A percentile compares a stretch with the other conserved stretches of the same genome.
phyloP scores from a whole-genome alignment of 2,797 vertebrate species.

The Fistularia tabacaria region DNA sequence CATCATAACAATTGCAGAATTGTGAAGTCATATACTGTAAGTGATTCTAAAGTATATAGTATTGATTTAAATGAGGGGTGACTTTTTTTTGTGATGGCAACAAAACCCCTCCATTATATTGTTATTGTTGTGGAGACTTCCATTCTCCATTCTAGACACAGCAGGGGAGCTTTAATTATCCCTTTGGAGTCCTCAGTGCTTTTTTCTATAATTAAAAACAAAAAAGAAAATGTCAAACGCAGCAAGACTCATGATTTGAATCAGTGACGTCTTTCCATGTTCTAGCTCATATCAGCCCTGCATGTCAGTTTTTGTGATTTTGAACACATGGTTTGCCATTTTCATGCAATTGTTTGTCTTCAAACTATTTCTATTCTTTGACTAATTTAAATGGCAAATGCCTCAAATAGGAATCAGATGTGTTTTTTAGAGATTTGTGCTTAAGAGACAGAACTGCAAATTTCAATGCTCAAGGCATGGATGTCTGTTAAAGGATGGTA shows the following conservation, averaged over 20 bases:
- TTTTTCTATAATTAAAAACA: too few species aligned
- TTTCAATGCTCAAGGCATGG: neutral
- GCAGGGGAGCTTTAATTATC: constrained; percentile 22
- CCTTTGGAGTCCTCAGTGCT: constrained; percentile 8
- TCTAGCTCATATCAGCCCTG: too few species aligned
- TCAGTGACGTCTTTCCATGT: constrained; percentile 6
- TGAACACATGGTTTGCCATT: too few species aligned
- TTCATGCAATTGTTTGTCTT: too few species aligned
- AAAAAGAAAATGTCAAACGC: too few species aligned
- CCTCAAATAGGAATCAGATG: too few species aligned
- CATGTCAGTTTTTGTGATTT: too few species aligned
- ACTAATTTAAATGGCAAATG: too few species aligned
- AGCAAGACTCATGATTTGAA: constrained; percentile 14
- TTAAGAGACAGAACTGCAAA: neutral
- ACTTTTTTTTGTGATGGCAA: constrained; percentile 36
- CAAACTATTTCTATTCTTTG: too few species aligned
- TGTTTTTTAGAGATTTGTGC: too few species aligned
- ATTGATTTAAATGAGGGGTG: constrained; percentile 47
- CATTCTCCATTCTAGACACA: constrained; percentile 22
- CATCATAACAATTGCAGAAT: constrained; percentile 18
- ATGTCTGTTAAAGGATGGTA: neutral
- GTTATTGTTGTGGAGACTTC: constrained; percentile 36
- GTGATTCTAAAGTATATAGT: constrained; percentile 17
- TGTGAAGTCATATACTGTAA: constrained; percentile 15
- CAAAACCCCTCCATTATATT: constrained; percentile 37